A percentile compares a stretch with the other conserved stretches of the same genome.
Conservation (phyloP, 2,797 vertebrate genomes). For the Lindbergichthys nudifrons region DNA sequence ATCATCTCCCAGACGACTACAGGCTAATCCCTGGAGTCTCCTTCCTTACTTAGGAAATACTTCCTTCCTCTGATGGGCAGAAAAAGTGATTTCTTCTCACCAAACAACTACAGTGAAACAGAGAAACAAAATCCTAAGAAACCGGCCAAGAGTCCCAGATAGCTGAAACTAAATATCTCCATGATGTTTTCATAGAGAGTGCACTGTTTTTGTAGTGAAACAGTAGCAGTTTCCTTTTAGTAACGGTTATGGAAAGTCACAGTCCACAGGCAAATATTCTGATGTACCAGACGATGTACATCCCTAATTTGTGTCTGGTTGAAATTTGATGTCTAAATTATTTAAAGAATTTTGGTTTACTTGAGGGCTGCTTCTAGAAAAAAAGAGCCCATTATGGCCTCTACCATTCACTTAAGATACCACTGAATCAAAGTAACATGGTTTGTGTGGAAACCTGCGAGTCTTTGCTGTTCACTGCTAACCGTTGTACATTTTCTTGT, state of each 20-base stretch:
- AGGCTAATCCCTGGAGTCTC: constrained; percentile 71
- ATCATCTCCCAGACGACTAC: constrained; percentile 60
- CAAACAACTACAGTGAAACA: constrained; percentile 43
- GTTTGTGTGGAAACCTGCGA: constrained; percentile 40
- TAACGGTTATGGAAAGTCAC: constrained; percentile 21
- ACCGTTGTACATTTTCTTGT: constrained; percentile 35
- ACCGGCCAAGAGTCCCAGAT: neutral
- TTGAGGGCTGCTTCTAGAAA: constrained; percentile 50
- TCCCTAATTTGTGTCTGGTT: constrained; percentile 30
- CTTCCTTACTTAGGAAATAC: constrained; percentile 69
- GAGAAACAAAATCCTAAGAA: constrained; percentile 29
- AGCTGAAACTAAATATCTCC: neutral
- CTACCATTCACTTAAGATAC: constrained; percentile 58
- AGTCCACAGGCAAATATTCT: constrained; percentile 4
- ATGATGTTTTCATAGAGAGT: constrained; percentile 37
- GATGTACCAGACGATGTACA: no score
- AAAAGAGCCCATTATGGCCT: constrained; percentile 42
- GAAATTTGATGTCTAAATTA: constrained; percentile 46
- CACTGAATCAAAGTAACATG: constrained; percentile 56
- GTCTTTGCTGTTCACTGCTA: constrained; percentile 41
- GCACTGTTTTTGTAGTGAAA: constrained; percentile 16
- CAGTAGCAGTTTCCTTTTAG: constrained; percentile 3
- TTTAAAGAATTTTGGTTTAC: constrained; percentile 49
- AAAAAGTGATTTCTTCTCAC: constrained; percentile 50
- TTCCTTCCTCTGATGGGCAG: constrained; percentile 68